These are phyloP conservation scores for Argynnis bischoffii DNA, from an alignment of 2,888 invertebrate genomes.

Conservation along the genomic window DNA sequence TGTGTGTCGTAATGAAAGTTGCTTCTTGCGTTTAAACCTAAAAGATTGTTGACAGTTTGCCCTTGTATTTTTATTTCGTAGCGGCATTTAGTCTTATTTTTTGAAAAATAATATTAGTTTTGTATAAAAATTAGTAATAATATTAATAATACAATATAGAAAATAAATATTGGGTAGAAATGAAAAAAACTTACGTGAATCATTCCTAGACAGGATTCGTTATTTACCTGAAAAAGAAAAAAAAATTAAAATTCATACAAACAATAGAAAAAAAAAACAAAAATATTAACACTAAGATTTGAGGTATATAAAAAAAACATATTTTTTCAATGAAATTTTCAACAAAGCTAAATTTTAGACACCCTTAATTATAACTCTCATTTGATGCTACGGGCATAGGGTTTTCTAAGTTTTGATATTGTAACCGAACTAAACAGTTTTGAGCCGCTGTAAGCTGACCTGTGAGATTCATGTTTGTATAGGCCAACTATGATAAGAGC, in stretches of 20 bases:
- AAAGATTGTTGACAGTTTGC: slow-evolving; percentile 13
- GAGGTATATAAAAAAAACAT: too few relatives aligned
- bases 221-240: too few relatives aligned
- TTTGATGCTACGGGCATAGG: neutral
- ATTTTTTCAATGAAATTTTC: too few relatives aligned
- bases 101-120: neutral
- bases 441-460: slow-evolving; percentile 26
- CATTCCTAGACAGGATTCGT: too few relatives aligned
- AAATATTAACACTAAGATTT: too few relatives aligned
- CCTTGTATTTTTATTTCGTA: slow-evolving; percentile 15
- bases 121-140: too few relatives aligned
- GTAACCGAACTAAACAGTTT: slow-evolving; percentile 1
- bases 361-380: slow-evolving; percentile 12
- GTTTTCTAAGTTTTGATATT: slow-evolving; percentile 14
- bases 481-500: slow-evolving; percentile 27
- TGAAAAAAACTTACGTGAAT: too few relatives aligned
- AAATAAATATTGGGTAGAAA: too few relatives aligned
- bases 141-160: too few relatives aligned
- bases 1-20: slow-evolving; percentile 32
- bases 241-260: too few relatives aligned
- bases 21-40: slow-evolving; percentile 27
- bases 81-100: neutral
- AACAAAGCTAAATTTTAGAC: neutral
- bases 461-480: slow-evolving; percentile 28
- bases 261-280: too few relatives aligned